Conservation (phyloP, 1,140 invertebrate species). For the Drosophila sturtevanti region DNA sequence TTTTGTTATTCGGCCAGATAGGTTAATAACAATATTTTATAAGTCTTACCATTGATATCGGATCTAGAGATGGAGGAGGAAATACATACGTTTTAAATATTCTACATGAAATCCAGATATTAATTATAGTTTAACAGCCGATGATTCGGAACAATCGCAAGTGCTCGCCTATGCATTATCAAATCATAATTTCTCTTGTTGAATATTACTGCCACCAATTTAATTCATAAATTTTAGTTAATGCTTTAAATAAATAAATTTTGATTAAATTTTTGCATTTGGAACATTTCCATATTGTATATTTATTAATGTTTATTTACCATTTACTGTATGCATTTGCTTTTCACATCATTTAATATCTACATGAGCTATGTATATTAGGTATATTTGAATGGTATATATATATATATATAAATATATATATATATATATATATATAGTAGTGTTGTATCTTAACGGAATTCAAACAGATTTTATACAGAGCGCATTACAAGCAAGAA, state of each 20-base stretch:
- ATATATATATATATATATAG: conserved; percentile 25
- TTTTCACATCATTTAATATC: conserved; percentile 51
- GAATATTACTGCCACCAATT: too few species aligned
- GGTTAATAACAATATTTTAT: too few species aligned
- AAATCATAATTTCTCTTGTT: too few species aligned
- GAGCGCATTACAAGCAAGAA: not conserved
- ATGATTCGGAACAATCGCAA: too few species aligned
- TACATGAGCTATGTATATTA: conserved; percentile 46
- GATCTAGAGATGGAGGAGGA: too few species aligned
- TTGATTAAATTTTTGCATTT: not conserved
- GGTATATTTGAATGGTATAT: conserved; percentile 9
- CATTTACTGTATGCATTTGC: conserved; percentile 58
- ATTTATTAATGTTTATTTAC: conserved; percentile 52
- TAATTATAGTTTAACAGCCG: too few species aligned
- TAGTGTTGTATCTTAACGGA: not conserved
- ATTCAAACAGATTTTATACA: conserved; percentile 3
- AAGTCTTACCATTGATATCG: too few species aligned
- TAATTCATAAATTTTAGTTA: too few species aligned
- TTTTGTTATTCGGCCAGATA: too few species aligned
- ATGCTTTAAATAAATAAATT: not conserved
- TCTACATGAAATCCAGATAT: too few species aligned
- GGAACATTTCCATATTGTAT: conserved; percentile 37
- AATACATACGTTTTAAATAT: too few species aligned
- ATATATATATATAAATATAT: conserved; percentile 27
- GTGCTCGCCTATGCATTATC: too few species aligned